Evolutionary conservation across 2,888 invertebrate genomes (phyloP), one percentile per base, ranked within the genome.

Genomic region (Protonemura montana): DNA sequence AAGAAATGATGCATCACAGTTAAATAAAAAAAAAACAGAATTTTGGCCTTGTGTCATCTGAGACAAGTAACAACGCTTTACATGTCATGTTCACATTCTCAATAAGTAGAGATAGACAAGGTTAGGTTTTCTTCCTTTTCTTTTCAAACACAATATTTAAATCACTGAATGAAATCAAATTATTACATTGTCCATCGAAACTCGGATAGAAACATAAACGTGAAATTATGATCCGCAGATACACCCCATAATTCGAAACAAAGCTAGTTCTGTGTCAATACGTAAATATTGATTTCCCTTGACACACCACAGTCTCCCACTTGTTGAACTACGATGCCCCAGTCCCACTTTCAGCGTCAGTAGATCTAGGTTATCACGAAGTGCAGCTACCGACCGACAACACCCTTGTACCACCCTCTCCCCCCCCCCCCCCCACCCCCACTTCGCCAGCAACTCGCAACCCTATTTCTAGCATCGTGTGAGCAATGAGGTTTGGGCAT

Each of bases 161-260:
- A 21, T 21, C 21, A 59, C 59, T 59, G 21, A 59, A 21, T 21
- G 16, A 59, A 59, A 59, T 59, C 59, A 59, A 59, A 59, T 16
- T 59, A 59, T 59, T 59, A 59, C 59, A 59, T 59, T 59, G 59
- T 59, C 59, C 59, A 59, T 59, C 59, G 59, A 59, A 59, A 59
- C 59, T 59, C 59, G 59, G 59, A 59, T 59, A 59, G 59, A 59
- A 59, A 59, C 59, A 59, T 59, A 10, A 59, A 59, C 21, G 59
- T 59, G 21, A 21, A 59, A 21, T 2, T 3, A 59, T 59, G 16
- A 21, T 59, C 21, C 59, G 59, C 21, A 2, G 59, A 59, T 10
- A 10, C 35, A 59, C 13, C 59, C 59, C 59, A 59, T 59, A 10
- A 59, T 59, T 59, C 35, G 21, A 59, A 59, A 59, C 59, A 59